A percentile compares a stretch with the other conserved stretches of the same genome.
Conservation (phyloP, 2,797 vertebrate species). For the Pseudocheirus occidentalis region DNA sequence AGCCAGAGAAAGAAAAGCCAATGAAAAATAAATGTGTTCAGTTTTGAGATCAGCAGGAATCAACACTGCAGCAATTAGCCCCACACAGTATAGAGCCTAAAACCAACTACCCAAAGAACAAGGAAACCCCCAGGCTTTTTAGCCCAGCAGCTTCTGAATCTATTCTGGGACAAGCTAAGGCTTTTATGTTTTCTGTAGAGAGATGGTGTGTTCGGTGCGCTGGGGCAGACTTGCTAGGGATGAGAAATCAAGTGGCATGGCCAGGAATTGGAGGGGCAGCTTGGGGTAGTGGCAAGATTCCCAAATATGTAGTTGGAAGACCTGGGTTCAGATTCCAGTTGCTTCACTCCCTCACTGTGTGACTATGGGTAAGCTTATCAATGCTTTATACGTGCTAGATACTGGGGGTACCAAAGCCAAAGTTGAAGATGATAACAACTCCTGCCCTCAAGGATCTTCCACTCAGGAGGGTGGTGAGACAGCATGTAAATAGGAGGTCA, state of each 20-base stretch:
- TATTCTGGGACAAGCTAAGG: neutral
- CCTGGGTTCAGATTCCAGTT: neutral
- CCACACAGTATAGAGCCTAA: neutral
- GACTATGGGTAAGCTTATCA: neutral
- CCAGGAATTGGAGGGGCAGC: neutral
- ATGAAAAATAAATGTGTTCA: constrained; percentile 19
- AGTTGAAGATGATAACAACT: neutral
- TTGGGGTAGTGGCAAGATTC: neutral
- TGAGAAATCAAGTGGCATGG: neutral
- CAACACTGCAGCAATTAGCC: neutral
- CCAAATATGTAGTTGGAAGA: neutral
- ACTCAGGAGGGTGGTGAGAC: neutral
- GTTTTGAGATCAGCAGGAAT: neutral
- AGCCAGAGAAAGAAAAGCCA: constrained; percentile 43
- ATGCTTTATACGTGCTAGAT: neutral
- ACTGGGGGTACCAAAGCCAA: neutral
- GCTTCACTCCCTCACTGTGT: neutral
- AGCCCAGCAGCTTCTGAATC: too few species aligned
- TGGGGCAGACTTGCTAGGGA: neutral
- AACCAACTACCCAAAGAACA: accelerated
- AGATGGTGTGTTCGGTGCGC: neutral
- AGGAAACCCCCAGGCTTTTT: accelerated
- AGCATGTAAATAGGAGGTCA: neutral
- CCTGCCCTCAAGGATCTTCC: neutral
- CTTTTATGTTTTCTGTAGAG: neutral